A percentile compares a stretch with the other conserved stretches of the same genome.
These are phyloP conservation scores for Hucho hucho DNA, from an alignment of 2,113 vertebrate species.

Conservation along the genomic window DNA sequence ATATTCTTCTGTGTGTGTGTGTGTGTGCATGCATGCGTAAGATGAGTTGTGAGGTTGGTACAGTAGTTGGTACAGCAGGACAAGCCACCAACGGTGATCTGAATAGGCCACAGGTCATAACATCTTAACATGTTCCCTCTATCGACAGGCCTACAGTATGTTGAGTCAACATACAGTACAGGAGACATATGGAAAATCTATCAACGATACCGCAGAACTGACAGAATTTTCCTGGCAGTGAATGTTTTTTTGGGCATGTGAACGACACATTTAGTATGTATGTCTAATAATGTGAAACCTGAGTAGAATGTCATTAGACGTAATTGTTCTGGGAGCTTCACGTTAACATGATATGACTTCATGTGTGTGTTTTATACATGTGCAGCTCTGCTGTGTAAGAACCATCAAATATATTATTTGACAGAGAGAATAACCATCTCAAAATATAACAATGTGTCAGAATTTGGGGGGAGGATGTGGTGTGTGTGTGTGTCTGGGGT, in stretches of 20 bases:
- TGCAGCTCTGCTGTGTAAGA: background rate
- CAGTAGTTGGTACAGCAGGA: too few species aligned
- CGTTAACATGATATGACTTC: background rate
- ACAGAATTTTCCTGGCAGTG: background rate
- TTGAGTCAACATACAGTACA: too few species aligned
- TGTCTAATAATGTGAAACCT: background rate
- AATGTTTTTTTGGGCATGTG: background rate
- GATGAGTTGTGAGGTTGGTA: too few species aligned
- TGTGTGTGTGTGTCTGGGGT: background rate
- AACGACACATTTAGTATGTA: background rate
- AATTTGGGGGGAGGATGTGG: background rate
- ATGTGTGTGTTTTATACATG: slow-evolving; percentile 13
- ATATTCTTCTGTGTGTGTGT: too few species aligned
- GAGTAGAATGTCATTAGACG: background rate
- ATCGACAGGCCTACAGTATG: too few species aligned
- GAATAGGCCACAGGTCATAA: too few species aligned
- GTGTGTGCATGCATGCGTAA: too few species aligned
- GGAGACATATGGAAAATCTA: background rate
- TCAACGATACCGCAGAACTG: background rate
- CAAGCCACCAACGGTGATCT: too few species aligned
- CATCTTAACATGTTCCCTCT: too few species aligned
- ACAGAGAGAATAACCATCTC: slow-evolving; percentile 18
- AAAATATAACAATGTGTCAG: background rate
- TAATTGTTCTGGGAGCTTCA: background rate
- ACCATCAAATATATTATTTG: slow-evolving; percentile 46